A percentile compares a stretch with the other conserved stretches of the same genome.
phyloP scores from a whole-genome alignment of 2,113 vertebrate genomes.

The Aramus guarauna region DNA sequence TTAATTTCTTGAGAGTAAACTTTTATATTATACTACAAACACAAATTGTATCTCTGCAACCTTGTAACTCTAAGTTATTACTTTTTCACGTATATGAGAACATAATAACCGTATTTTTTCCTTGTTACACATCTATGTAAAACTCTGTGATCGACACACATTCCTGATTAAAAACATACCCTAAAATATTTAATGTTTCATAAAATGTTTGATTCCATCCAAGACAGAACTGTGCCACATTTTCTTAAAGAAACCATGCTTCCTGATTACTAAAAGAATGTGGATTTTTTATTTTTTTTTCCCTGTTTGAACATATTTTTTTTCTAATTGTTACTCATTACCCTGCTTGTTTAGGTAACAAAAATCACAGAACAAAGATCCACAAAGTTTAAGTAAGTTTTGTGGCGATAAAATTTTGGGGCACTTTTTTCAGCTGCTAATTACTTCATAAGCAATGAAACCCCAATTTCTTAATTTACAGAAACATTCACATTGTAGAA shows the following conservation, averaged over 20 bases:
- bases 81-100: not conserved
- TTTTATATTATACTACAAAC: not conserved
- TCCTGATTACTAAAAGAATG: not conserved
- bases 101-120: not conserved
- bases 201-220: not conserved
- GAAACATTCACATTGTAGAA: not conserved
- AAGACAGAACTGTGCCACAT: not conserved
- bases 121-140: not conserved
- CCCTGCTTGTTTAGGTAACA: not conserved
- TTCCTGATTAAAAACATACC: not conserved
- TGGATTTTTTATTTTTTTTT: rapidly evolving
- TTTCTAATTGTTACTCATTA: not conserved
- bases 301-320: not conserved
- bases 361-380: not conserved
- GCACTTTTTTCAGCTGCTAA: not conserved
- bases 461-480: not conserved
- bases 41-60: not conserved
- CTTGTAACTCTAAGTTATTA: not conserved
- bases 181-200: not conserved
- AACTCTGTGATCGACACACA: not conserved
- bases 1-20: not conserved
- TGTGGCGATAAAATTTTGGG: not conserved
- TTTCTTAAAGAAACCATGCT: not conserved
- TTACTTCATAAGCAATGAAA: not conserved
- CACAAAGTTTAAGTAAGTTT: not conserved